These are phyloP conservation scores for Formicarius rufipectus DNA, from an alignment of 2,113 vertebrate genomes.

Conservation along the genomic window DNA sequence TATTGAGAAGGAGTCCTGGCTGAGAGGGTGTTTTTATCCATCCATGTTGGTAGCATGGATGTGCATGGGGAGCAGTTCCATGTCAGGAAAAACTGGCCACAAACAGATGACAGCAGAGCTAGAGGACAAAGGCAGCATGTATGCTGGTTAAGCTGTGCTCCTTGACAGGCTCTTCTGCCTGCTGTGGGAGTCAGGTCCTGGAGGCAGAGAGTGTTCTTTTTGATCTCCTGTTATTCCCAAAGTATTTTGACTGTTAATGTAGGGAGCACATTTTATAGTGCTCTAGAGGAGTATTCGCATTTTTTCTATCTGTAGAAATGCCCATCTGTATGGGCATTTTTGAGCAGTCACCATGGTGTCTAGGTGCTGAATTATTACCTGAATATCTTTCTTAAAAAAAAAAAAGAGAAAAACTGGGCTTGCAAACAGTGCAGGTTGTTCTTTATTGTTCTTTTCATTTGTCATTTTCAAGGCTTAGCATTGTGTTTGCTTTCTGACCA, in stretches of 20 bases:
- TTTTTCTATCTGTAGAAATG: not conserved
- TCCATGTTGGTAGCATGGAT: not conserved
- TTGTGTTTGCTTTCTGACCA: not conserved
- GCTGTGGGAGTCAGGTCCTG: not conserved
- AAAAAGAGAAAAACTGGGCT: not conserved
- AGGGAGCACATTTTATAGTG: not conserved
- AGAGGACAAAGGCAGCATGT: not conserved
- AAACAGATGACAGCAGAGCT: not conserved
- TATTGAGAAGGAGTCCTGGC: not conserved
- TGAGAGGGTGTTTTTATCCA: not conserved
- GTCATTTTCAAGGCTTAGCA: not conserved
- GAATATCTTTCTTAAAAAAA: not conserved
- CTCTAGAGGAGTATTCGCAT: not conserved
- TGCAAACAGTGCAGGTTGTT: not conserved
- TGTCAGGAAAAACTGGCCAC: not conserved
- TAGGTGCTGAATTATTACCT: not conserved
- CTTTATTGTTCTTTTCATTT: not conserved
- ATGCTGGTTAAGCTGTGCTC: not conserved
- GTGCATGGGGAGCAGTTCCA: not conserved
- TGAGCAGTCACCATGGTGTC: not conserved
- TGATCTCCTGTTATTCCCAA: not conserved
- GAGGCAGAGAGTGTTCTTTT: not conserved
- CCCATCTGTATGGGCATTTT: not conserved
- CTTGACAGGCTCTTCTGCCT: not conserved
- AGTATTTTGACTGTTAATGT: not conserved